Evolutionary conservation across 1,140 invertebrate species (phyloP).

Genomic region (Achroia grisella): DNA sequence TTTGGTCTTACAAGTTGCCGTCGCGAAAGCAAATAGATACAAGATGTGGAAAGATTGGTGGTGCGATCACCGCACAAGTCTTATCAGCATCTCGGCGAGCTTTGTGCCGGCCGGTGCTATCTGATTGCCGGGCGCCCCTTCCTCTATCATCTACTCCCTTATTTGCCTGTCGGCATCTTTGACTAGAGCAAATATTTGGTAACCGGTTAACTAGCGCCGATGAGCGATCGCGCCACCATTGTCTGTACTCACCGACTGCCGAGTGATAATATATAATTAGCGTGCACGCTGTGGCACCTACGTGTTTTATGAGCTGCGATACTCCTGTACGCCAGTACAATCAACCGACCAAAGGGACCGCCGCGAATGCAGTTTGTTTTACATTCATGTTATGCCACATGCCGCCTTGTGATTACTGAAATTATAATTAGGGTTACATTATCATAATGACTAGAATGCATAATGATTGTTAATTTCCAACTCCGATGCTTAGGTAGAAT

Average conservation of each 20-base stretch:
- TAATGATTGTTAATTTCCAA: too few species aligned
- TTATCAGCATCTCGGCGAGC: slow-evolving; percentile 40
- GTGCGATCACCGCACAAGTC: slow-evolving; percentile 21
- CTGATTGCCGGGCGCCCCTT: slow-evolving; percentile 11
- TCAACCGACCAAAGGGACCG: slow-evolving; percentile 41
- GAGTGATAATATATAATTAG: slow-evolving; percentile 70
- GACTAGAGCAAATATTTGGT: slow-evolving; percentile 64
- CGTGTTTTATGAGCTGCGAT: slow-evolving; percentile 16
- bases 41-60: slow-evolving; percentile 10
- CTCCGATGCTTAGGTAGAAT: too few species aligned
- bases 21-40: slow-evolving; percentile 20
- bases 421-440: slow-evolving; percentile 37
- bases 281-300: slow-evolving; percentile 55
- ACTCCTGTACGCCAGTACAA: slow-evolving; percentile 24
- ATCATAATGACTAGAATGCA: slow-evolving; percentile 17
- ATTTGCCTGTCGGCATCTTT: slow-evolving; percentile 53
- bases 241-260: slow-evolving; percentile 48
- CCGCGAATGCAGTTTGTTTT: slow-evolving; percentile 46
- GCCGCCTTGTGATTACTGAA: slow-evolving; percentile 46
- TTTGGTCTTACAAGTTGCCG: not conserved
- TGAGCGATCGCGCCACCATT: slow-evolving; percentile 51
- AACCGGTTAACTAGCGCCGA: slow-evolving; percentile 58
- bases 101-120: slow-evolving; percentile 19
- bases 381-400: slow-evolving; percentile 33
- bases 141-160: slow-evolving; percentile 20